Conservation (phyloP, 2,797 vertebrate species). For the Karalla daura region DNA sequence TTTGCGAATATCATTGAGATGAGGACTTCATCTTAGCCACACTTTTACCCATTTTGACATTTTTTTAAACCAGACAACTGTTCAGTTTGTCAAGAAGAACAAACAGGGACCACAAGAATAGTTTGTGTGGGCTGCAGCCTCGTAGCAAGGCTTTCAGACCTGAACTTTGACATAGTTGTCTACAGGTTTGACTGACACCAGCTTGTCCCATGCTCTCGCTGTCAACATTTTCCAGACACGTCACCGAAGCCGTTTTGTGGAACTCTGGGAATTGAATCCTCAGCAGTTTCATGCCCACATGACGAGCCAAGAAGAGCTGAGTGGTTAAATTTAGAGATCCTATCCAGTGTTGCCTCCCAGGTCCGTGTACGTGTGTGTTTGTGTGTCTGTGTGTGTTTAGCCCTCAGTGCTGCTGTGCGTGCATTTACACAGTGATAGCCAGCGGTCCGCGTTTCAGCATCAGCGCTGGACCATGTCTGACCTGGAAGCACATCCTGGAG, state of each 20-base stretch:
- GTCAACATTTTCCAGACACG: not conserved
- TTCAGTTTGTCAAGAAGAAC: too few relatives aligned
- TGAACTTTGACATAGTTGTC: not conserved
- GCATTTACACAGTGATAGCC: slow-evolving; percentile 2
- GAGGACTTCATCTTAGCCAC: too few relatives aligned
- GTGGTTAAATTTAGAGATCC: slow-evolving; percentile 78
- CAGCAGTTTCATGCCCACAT: slow-evolving; percentile 74
- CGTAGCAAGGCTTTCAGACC: too few relatives aligned
- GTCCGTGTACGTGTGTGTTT: slow-evolving; percentile 23
- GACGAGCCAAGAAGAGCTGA: slow-evolving; percentile 71
- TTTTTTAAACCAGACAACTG: too few relatives aligned
- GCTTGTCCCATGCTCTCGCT: not conserved
- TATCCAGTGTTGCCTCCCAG: slow-evolving; percentile 46
- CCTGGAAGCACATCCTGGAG: not conserved
- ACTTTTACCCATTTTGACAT: too few relatives aligned
- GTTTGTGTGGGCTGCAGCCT: too few relatives aligned
- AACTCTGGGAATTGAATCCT: slow-evolving; percentile 56
- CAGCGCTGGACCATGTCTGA: slow-evolving; percentile 5
- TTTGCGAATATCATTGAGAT: too few relatives aligned
- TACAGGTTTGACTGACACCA: not conserved
- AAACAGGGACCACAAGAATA: too few relatives aligned
- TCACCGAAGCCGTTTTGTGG: not conserved
- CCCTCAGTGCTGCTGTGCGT: slow-evolving; percentile 13
- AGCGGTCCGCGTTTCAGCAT: slow-evolving; percentile 26
- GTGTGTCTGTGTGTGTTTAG: slow-evolving; percentile 27